Percentiles rank a stretch among this genome's conserved stretches.
Conservation (phyloP, 2,888 invertebrate genomes). For the Drosophila meridiana region DNA sequence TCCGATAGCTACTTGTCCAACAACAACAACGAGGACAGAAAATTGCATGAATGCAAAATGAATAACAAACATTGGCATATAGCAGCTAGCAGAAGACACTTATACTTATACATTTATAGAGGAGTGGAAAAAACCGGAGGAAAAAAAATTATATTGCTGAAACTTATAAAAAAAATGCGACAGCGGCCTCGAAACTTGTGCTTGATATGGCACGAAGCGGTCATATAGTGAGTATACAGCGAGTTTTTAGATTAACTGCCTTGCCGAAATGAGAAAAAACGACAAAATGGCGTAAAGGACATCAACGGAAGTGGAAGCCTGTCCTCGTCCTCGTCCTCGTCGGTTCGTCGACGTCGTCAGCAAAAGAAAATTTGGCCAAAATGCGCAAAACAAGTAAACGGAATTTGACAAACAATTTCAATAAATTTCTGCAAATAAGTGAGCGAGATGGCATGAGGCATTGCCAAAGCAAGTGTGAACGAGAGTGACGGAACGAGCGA, state of each 20-base stretch:
- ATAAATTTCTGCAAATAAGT: constrained; percentile 79
- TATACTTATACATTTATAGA: constrained; percentile 17
- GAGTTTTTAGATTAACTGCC: constrained; percentile 75
- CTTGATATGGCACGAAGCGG: constrained; percentile 68
- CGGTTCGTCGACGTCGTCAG: constrained; percentile 25
- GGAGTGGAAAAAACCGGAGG: constrained; percentile 1
- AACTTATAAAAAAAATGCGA: constrained; percentile 51
- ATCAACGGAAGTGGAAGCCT: constrained; percentile 69
- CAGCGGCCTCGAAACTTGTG: constrained; percentile 49
- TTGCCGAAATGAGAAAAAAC: constrained; percentile 16
- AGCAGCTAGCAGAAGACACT: constrained; percentile 31
- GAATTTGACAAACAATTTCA: constrained; percentile 82
- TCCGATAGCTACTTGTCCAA: constrained; percentile 27
- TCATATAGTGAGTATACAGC: constrained; percentile 49
- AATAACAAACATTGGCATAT: constrained; percentile 52
- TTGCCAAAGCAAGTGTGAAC: constrained; percentile 22
- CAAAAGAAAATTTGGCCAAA: constrained; percentile 63
- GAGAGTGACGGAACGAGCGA: constrained; percentile 25
- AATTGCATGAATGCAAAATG: constrained; percentile 74
- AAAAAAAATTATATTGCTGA: constrained; percentile 36
- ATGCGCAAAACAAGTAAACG: constrained; percentile 77
- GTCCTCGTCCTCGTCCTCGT: constrained; percentile 30
- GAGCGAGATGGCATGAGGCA: constrained; percentile 47
- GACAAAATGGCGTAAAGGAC: constrained; percentile 61
- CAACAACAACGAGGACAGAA: constrained; percentile 17